These are phyloP conservation scores for Amblyraja radiata DNA, from an alignment of 2,797 vertebrate genomes.

Conservation along the genomic window DNA sequence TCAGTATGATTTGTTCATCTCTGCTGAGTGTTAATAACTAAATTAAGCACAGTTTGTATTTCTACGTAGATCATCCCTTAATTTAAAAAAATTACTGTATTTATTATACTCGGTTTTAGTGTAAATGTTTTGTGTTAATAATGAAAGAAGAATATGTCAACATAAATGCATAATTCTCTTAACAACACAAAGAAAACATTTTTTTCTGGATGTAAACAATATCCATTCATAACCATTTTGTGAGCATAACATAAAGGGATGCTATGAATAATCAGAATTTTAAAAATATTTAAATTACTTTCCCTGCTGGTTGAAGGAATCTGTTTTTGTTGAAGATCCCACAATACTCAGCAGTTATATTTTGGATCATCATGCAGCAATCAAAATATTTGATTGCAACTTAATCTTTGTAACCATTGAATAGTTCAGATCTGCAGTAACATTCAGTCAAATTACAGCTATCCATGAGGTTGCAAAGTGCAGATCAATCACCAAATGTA, in stretches of 20 bases:
- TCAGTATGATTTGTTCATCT: background rate
- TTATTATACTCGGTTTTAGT: no score
- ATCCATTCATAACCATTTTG: background rate
- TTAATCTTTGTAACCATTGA: background rate
- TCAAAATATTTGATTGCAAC: background rate
- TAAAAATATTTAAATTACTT: background rate
- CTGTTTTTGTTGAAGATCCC: background rate
- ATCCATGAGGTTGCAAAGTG: background rate
- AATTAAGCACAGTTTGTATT: background rate
- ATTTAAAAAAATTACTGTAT: background rate
- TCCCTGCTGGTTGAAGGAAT: background rate
- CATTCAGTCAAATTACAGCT: conserved; percentile 11
- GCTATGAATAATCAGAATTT: background rate
- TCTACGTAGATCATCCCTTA: background rate
- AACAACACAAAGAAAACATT: background rate
- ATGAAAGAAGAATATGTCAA: background rate
- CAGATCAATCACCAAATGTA: background rate
- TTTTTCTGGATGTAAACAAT: background rate
- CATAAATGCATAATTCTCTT: background rate
- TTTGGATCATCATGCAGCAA: background rate
- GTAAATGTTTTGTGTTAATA: background rate
- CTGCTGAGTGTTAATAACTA: background rate
- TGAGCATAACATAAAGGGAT: background rate
- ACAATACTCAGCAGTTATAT: background rate
- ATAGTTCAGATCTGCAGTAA: background rate